Percentiles rank a stretch among this genome's conserved stretches.
Conservation (phyloP, 2,113 vertebrate species). For the Eulemur rufifrons region DNA sequence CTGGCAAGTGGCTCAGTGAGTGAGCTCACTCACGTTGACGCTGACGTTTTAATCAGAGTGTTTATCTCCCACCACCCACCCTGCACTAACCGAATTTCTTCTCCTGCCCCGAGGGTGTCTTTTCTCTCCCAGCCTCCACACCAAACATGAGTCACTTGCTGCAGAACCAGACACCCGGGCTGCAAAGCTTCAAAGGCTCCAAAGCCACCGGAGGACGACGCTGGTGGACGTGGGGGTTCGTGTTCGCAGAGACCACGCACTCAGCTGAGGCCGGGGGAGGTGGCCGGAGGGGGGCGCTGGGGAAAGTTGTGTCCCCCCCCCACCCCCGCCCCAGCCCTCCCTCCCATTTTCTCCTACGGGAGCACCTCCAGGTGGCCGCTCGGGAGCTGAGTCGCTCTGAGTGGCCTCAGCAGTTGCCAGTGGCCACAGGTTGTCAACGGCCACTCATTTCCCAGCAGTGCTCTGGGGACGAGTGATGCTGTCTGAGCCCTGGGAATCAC, state of each 20-base stretch:
- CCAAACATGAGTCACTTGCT: conserved; percentile 60
- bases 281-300: neutral
- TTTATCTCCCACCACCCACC: conserved; percentile 36
- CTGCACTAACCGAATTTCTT: conserved; percentile 36
- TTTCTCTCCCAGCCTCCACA: conserved; percentile 54
- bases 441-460: neutral
- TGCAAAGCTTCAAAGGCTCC: neutral
- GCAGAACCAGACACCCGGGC: conserved; percentile 7
- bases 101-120: conserved; percentile 59
- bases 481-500: neutral
- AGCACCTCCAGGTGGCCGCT: neutral
- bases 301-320: neutral
- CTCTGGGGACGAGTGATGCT: fast-evolving
- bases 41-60: neutral
- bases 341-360: neutral
- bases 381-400: neutral
- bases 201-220: neutral
- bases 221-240: fast-evolving
- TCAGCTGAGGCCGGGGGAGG: neutral
- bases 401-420: neutral
- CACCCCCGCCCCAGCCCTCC: neutral
- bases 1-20: neutral
- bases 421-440: neutral
- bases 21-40: neutral
- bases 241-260: neutral